Evolutionary conservation across 1,140 invertebrate species (phyloP), one percentile per base, ranked within the genome.

Genomic region (Philopotamus ludificatus): DNA sequence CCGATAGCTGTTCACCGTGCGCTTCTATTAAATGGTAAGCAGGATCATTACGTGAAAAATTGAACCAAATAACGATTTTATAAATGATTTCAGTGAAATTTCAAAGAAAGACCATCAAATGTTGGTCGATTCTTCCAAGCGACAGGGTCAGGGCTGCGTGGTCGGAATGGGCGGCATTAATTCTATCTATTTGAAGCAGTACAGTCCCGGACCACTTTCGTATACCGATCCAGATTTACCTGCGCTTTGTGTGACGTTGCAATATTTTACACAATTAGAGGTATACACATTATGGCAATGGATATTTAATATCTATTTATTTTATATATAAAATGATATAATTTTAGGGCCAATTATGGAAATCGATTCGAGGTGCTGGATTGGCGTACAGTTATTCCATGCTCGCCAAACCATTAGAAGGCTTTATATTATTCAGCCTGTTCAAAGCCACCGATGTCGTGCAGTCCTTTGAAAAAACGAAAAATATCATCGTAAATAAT

Each of bases 191-290:
- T 79, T 94, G 18, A 80, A 81, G 62, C 90, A 91, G 74, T 79
- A 83, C 18, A 83, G 83, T 47, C 83, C 83, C 16, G 85, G 85
- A 63, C 85, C 93, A 28, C 82, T 75, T 0, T 83, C 88, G 42
- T 87, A 83, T 72, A 74, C 81, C 18, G 78, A 89, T 74, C 80
- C 82, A 1, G 87, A 92, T 77, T 74, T 90, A 15, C 86, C 92
- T 1, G 83, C 90, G 39, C 77, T 95, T 12, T 77, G 89, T 54
- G 87, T 95, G 21, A 89, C 90, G 61, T 79, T 94, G 45, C 89
- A 94, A 75, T 96, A 95, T 79, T 85, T 96, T 42, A 89, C 85
- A 10, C 93, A 95, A 79, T 79, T 89, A 0, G 93, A 95, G 81
- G 89, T 90, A 75, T 68, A 7, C 47, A 21, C 12, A 21, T 3